A percentile compares a stretch with the other conserved stretches of the same genome.
Evolutionary conservation across 2,797 vertebrate genomes (phyloP).

Genomic region (Myotis findleyi): DNA sequence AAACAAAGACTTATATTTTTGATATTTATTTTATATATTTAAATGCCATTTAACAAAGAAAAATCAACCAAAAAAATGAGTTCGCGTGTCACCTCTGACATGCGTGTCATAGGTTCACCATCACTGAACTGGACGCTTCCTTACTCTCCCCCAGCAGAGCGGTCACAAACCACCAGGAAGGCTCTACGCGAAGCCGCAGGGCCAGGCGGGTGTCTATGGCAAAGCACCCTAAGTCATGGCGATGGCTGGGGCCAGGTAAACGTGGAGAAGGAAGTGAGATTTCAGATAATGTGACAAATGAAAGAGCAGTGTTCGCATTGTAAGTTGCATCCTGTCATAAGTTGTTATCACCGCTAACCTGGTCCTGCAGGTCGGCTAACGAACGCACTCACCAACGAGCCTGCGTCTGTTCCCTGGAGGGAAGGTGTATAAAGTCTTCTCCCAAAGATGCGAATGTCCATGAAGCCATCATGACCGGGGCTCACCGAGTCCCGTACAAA

Average conservation of each 20-base stretch:
- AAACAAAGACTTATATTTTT: too few species aligned
- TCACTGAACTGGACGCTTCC: neutral
- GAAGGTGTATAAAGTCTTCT: conserved; percentile 69
- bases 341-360: conserved; percentile 62
- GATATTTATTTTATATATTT: too few species aligned
- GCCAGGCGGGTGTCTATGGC: neutral
- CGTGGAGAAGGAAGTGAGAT: conserved; percentile 64
- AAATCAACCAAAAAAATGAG: too few species aligned
- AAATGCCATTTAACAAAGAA: too few species aligned
- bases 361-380: conserved; percentile 57
- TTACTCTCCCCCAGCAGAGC: neutral
- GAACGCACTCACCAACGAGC: conserved; percentile 32
- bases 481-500: neutral
- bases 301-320: conserved; percentile 67
- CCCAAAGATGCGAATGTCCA: conserved; percentile 75
- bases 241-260: conserved; percentile 64
- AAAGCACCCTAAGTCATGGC: conserved; percentile 61
- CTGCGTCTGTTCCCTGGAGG: conserved; percentile 32
- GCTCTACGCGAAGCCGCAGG: conserved; percentile 27
- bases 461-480: conserved; percentile 63
- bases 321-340: conserved; percentile 71
- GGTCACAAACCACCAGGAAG: conserved; percentile 11
- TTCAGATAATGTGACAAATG: conserved; percentile 73
- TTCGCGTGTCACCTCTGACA: too few species aligned
- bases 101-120: too few species aligned